phyloP scores from a whole-genome alignment of 2,113 vertebrate genomes.

The Drymodes brunneopygia region DNA sequence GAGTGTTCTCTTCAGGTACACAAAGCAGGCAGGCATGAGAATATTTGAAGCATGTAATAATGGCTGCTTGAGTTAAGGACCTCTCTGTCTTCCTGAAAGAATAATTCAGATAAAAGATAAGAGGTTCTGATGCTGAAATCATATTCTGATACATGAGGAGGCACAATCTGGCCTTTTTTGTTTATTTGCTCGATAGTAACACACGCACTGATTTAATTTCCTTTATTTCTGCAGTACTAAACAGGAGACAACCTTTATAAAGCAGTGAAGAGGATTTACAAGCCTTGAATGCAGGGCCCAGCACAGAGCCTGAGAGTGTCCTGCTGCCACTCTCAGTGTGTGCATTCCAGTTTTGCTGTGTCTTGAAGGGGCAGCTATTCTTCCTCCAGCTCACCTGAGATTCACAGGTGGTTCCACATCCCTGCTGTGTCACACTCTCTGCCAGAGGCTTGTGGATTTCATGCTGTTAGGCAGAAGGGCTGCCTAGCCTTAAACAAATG shows the following conservation, averaged over 20 bases:
- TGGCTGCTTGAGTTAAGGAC: conserved; percentile 3
- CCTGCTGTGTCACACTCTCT: rapidly evolving
- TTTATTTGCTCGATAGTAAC: not conserved
- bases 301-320: not conserved
- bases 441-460: not conserved
- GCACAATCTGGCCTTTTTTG: not conserved
- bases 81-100: not conserved
- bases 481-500: not conserved
- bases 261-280: not conserved
- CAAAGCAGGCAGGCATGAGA: conserved; percentile 37
- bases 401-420: not conserved
- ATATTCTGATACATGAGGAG: not conserved
- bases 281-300: not conserved
- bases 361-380: not conserved
- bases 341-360: not conserved
- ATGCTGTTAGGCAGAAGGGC: not conserved
- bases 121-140: not conserved
- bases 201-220: not conserved
- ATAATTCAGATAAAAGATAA: not conserved
- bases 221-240: not conserved
- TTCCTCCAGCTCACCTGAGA: not conserved
- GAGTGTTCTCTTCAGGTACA: conserved; percentile 44
- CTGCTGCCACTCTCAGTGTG: not conserved
- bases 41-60: conserved; percentile 4
- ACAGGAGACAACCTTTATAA: not conserved